Evolutionary conservation across 1,140 invertebrate genomes (phyloP).

Genomic region (Temnothorax longispinosus): DNA sequence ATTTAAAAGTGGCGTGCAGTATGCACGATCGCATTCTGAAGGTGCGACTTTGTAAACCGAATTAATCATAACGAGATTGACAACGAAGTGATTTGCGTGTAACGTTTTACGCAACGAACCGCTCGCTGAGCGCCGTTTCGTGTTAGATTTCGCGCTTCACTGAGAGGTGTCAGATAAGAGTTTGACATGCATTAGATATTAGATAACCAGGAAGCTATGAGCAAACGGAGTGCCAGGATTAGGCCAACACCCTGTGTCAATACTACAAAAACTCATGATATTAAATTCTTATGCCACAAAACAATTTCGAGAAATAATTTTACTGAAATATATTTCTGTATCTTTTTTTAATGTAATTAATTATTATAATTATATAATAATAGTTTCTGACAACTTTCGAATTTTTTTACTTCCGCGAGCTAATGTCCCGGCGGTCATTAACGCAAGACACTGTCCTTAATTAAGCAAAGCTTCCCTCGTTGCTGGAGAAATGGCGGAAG

Average conservation of each 20-base stretch:
- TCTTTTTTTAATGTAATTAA: background rate
- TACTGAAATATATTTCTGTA: background rate
- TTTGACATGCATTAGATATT: constrained; percentile 30
- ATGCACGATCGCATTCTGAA: background rate
- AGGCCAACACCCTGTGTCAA: background rate
- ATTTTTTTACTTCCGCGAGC: constrained; percentile 23
- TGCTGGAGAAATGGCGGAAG: constrained; percentile 22
- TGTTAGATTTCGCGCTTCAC: constrained; percentile 42
- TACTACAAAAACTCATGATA: background rate
- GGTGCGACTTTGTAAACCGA: background rate
- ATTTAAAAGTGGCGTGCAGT: background rate
- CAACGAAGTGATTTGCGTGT: constrained; percentile 8
- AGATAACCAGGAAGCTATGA: constrained; percentile 16
- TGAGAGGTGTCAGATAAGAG: background rate
- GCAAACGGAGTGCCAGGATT: background rate
- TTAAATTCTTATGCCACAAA: background rate
- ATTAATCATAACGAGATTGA: constrained; percentile 14
- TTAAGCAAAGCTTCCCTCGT: constrained; percentile 17
- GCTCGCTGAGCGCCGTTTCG: constrained; percentile 30
- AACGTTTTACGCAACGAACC: background rate
- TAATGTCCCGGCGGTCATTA: constrained; percentile 10
- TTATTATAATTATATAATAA: background rate
- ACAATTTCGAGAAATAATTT: background rate
- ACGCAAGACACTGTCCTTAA: constrained; percentile 5
- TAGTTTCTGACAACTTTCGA: constrained; percentile 6